Evolutionary conservation across 2,888 invertebrate species (phyloP), one percentile per base, ranked within the genome.

Genomic region (Hirtodrosophila alboralis): DNA sequence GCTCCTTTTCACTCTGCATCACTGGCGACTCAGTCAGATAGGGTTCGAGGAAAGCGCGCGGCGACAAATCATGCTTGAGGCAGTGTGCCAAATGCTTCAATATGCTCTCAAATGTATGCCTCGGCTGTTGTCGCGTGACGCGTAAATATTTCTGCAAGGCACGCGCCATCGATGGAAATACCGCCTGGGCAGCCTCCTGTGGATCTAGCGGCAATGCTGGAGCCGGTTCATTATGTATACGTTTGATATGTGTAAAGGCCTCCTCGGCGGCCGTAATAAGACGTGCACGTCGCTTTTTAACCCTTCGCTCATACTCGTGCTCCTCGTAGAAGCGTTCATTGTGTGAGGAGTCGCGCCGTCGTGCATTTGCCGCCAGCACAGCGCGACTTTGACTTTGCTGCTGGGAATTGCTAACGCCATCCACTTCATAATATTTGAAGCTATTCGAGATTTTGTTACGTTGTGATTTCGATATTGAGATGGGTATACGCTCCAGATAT

Each of bases 301-400:
- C 97, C 53, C 98, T 92, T 3, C 98, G 92, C 88, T 98, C 98
- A 83, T 98, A 97, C 91, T 99, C 99, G 87, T 98, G 96, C 91
- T 99, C 99, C 90, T 99, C 98, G 91, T 99, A 98, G 91, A 99
- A 98, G 27, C 97, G 93, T 91, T 99, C 99, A 91, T 98, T 98
- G 92, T 98, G 98, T 68, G 97, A 96, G 0, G 97, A 96, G 75
- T 98, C 93, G 21, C 97, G 93, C 1, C 97, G 93, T 10, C 97
- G 93, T 0, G 96, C 95, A 79, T 95, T 95, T 1, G 96, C 95
- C 2, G 95, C 93, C 68, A 94, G 84, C 85, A 94, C 92, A 0
- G 94, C 93, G 28, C 94, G 91, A 5, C 95, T 93, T 84, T 95
- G 95, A 56, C 94, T 95, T 52, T 95, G 91, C 67, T 94, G 93